Conservation (phyloP, 2,797 vertebrate genomes). For the Cephalopachus bancanus region DNA sequence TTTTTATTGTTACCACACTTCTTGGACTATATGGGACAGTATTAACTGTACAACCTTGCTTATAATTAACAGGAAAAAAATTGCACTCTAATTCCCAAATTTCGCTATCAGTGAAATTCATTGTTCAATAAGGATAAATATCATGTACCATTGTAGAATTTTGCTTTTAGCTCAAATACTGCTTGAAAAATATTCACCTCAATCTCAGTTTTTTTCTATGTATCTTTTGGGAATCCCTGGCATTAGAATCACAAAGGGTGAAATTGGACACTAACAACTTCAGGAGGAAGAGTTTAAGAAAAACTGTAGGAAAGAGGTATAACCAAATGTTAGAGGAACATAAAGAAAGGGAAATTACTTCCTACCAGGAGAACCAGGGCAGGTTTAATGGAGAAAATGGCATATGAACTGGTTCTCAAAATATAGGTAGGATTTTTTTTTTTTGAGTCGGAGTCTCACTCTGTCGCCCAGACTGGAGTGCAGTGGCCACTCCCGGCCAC, state of each 20-base stretch:
- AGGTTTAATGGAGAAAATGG: neutral
- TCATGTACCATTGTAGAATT: neutral
- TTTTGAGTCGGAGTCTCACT: too few relatives aligned
- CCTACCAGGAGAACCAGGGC: neutral
- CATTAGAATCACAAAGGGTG: neutral
- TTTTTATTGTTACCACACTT: neutral
- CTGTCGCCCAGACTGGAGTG: too few relatives aligned
- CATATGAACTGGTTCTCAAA: neutral
- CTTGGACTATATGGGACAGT: neutral
- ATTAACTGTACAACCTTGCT: neutral
- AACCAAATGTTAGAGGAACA: neutral
- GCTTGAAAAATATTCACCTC: neutral
- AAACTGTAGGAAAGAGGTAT: neutral
- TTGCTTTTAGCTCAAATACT: neutral
- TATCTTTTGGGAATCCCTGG: neutral
- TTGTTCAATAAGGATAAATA: neutral
- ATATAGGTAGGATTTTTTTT: constrained; percentile 14
- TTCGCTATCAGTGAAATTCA: neutral
- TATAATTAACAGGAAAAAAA: neutral
- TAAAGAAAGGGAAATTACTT: neutral
- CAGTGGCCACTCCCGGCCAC: too few relatives aligned
- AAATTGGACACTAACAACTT: neutral
- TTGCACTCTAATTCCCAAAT: neutral
- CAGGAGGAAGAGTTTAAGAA: neutral
- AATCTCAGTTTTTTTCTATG: neutral